A percentile compares a stretch with the other conserved stretches of the same genome.
Evolutionary conservation across 2,113 vertebrate genomes (phyloP).

Genomic region (Lynx canadensis): DNA sequence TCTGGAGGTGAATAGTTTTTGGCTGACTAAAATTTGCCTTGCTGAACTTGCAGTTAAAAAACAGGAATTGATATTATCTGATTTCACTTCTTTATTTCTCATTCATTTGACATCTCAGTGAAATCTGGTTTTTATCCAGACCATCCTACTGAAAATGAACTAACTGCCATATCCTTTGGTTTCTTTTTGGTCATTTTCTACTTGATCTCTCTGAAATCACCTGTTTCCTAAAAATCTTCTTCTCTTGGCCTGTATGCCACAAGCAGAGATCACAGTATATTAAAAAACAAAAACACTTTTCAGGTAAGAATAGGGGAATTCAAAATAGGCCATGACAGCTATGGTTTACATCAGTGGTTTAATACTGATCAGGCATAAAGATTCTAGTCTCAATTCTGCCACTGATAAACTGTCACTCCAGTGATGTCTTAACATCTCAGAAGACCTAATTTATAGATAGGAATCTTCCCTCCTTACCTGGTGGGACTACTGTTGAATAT

Average conservation of each 20-base stretch:
- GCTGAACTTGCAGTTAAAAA: not conserved
- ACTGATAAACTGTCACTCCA: not conserved
- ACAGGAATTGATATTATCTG: not conserved
- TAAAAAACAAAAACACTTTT: constrained; percentile 37
- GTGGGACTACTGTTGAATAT: not conserved
- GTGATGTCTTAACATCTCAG: not conserved
- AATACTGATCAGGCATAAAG: not conserved
- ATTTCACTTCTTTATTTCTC: constrained; percentile 18
- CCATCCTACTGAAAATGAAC: not conserved
- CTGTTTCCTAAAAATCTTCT: constrained; percentile 19
- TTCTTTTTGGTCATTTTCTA: not conserved
- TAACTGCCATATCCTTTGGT: not conserved
- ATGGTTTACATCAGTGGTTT: constrained; percentile 10
- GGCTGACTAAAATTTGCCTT: constrained; percentile 32
- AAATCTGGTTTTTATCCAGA: not conserved
- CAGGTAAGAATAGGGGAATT: constrained; percentile 37
- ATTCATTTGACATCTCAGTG: not conserved
- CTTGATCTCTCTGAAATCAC: not conserved
- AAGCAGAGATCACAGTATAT: not conserved
- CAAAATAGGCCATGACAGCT: not conserved
- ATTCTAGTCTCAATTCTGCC: not conserved
- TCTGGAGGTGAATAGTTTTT: not conserved
- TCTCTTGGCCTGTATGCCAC: not conserved
- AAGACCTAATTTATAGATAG: not conserved
- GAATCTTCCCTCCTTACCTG: not conserved